Evolutionary conservation across 2,113 vertebrate species (phyloP).

Genomic region (Tragelaphus imberbis): DNA sequence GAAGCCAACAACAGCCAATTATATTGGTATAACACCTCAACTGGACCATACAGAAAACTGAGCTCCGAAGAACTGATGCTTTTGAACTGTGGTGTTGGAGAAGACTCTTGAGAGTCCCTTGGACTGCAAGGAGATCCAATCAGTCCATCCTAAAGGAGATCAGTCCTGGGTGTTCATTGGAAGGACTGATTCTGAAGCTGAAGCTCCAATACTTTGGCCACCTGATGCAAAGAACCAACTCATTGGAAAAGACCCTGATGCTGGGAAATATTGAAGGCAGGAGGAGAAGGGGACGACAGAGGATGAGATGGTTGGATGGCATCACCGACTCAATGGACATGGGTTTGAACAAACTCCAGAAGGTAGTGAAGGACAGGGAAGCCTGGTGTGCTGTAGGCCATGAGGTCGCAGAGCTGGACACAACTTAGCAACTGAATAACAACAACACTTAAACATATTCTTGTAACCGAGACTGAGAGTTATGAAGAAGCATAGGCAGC

Average conservation of each 20-base stretch:
- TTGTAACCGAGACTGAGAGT: neutral
- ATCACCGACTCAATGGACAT: neutral
- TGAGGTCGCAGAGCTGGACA: neutral
- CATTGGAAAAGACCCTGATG: neutral
- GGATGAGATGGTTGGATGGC: neutral
- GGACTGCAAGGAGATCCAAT: neutral
- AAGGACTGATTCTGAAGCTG: neutral
- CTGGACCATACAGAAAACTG: neutral
- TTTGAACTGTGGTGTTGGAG: neutral
- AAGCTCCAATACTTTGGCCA: neutral
- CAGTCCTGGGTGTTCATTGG: neutral
- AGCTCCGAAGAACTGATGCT: fast-evolving
- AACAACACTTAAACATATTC: neutral
- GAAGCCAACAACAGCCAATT: too few relatives aligned
- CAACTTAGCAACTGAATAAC: neutral
- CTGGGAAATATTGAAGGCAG: neutral
- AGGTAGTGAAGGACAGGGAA: neutral
- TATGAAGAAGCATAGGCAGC: too few relatives aligned
- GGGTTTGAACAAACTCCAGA: neutral
- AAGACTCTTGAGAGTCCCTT: neutral
- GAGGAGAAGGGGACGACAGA: neutral
- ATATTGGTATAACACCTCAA: neutral
- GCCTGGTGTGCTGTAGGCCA: neutral
- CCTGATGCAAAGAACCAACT: neutral
- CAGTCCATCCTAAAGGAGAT: neutral